Percentiles rank a stretch among this genome's conserved stretches.
These are phyloP conservation scores for Abrostola tripartita DNA, from an alignment of 2,888 invertebrate genomes.

Conservation along the genomic window DNA sequence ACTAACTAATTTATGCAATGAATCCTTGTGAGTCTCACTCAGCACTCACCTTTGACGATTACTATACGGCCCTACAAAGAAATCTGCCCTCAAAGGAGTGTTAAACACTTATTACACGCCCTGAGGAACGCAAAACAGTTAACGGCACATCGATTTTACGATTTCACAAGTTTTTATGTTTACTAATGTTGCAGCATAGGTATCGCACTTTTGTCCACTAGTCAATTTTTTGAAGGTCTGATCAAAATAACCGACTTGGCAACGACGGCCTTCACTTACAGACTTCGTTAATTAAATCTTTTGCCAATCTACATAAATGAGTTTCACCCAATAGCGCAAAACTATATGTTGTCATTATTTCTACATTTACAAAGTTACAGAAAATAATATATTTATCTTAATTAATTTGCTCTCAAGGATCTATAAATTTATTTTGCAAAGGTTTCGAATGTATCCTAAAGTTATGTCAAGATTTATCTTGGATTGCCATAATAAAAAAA, in stretches of 20 bases:
- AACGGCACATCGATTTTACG: conserved; percentile 79
- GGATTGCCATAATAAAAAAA: conserved; percentile 36
- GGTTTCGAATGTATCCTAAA: conserved; percentile 41
- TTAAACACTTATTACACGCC: conserved; percentile 67
- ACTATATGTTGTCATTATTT: neutral
- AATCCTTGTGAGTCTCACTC: conserved; percentile 67
- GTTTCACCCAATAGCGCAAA: neutral
- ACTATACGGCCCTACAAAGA: conserved; percentile 68
- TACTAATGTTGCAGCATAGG: conserved; percentile 76
- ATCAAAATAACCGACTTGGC: conserved; percentile 61
- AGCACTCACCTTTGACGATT: conserved; percentile 84
- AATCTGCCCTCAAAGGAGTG: conserved; percentile 72
- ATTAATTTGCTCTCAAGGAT: neutral
- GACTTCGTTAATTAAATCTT: conserved; percentile 12
- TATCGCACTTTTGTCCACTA: conserved; percentile 76
- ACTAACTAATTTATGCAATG: conserved; percentile 79
- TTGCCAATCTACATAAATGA: neutral
- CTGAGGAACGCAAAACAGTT: conserved; percentile 70
- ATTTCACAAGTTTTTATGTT: conserved; percentile 81
- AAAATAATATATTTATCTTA: neutral
- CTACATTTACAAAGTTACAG: neutral
- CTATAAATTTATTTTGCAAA: neutral
- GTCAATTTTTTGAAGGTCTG: conserved; percentile 71
- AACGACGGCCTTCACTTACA: conserved; percentile 15
- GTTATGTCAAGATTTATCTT: conserved; percentile 35